phyloP scores from a whole-genome alignment of 2,113 vertebrate genomes.

The Scalopus aquaticus region DNA sequence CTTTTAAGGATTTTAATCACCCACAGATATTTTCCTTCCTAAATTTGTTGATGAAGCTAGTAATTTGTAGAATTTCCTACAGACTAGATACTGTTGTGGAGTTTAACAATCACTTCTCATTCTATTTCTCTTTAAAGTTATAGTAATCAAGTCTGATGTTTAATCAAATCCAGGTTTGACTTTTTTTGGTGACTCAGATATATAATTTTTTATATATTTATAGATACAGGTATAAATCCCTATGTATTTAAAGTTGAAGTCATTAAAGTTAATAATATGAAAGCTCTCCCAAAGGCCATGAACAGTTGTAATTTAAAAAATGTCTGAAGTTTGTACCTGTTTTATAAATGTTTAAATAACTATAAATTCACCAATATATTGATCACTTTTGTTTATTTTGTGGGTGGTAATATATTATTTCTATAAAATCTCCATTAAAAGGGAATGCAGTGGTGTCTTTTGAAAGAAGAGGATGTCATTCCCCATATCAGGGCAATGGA shows the following conservation, averaged over 20 bases:
- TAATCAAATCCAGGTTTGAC: neutral
- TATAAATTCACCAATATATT: neutral
- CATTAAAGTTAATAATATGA: neutral
- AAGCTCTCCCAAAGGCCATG: neutral
- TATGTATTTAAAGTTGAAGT: neutral
- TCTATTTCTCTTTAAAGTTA: slow-evolving; percentile 1
- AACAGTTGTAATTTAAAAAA: slow-evolving; percentile 44
- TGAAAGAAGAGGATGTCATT: slow-evolving; percentile 92
- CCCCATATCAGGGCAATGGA: slow-evolving; percentile 93
- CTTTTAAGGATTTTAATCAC: neutral
- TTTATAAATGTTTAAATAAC: slow-evolving; percentile 33
- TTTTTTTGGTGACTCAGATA: neutral
- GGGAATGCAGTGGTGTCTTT: slow-evolving; percentile 95
- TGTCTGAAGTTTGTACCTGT: neutral
- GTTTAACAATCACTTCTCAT: neutral
- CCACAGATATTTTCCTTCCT: neutral
- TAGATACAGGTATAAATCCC: neutral
- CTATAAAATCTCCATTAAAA: slow-evolving; percentile 84
- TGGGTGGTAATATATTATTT: slow-evolving; percentile 78
- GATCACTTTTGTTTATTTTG: slow-evolving; percentile 16
- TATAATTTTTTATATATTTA: neutral
- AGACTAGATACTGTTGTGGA: neutral
- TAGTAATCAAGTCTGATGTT: neutral
- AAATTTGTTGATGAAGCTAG: slow-evolving; percentile 27
- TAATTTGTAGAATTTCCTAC: neutral